phyloP scores from a whole-genome alignment of 1,140 invertebrate genomes.

The Hyles euphorbiae region DNA sequence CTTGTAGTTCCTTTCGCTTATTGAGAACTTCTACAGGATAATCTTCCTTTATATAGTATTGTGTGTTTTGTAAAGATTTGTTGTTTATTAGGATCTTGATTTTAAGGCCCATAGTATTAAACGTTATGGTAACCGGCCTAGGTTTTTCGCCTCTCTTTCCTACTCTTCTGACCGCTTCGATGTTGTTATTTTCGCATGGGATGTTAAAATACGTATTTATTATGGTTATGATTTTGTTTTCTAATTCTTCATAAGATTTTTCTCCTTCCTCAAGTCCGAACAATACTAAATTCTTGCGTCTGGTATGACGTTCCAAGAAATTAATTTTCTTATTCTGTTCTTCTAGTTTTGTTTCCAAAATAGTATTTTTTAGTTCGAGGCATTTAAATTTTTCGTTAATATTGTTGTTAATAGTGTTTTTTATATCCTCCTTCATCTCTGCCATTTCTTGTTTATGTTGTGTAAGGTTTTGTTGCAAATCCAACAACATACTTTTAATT shows the following conservation, averaged over 20 bases:
- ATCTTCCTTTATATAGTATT: too few species aligned
- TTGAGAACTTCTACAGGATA: too few species aligned
- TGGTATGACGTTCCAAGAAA: constrained; percentile 25
- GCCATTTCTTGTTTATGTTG: constrained; percentile 35
- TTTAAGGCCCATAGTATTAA: constrained; percentile 27
- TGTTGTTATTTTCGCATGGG: constrained; percentile 22
- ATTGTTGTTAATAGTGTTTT: constrained; percentile 29
- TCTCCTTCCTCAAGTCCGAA: constrained; percentile 32
- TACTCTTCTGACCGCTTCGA: constrained; percentile 34
- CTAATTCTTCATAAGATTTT: constrained; percentile 27
- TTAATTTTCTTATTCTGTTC: constrained; percentile 24
- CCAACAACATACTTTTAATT: constrained; percentile 28
- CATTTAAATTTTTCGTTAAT: constrained; percentile 28
- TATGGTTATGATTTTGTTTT: constrained; percentile 27
- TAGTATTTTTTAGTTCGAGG: constrained; percentile 29
- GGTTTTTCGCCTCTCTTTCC: constrained; percentile 27
- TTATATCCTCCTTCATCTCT: constrained; percentile 36
- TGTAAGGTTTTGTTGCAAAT: constrained; percentile 28
- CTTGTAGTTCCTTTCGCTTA: too few species aligned
- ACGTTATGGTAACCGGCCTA: constrained; percentile 20
- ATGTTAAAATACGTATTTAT: constrained; percentile 30
- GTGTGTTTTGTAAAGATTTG: constrained; percentile 14
- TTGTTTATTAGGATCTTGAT: constrained; percentile 27
- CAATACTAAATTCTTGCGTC: constrained; percentile 32
- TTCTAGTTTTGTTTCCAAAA: constrained; percentile 31